phyloP scores from a whole-genome alignment of 1,140 invertebrate genomes.

The Batillaria attramentaria region DNA sequence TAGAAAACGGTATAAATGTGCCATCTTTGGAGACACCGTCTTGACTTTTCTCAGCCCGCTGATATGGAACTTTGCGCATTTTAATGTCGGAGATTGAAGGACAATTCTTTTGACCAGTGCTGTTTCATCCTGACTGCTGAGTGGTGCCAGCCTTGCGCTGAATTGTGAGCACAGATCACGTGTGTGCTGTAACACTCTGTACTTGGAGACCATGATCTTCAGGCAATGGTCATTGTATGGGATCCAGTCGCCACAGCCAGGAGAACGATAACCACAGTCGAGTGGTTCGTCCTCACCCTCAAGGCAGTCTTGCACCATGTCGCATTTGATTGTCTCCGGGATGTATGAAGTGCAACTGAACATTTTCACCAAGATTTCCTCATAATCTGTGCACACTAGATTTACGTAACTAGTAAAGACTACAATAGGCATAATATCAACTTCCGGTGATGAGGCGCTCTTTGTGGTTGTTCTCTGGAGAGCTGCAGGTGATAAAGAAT shows the following conservation, averaged over 20 bases:
- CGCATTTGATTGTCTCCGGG: no score
- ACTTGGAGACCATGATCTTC: neutral
- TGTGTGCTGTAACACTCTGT: neutral
- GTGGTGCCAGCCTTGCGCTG: neutral
- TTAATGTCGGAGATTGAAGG: neutral
- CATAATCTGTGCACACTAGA: no score
- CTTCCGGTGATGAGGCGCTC: no score
- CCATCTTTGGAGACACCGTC: neutral
- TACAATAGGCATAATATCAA: no score
- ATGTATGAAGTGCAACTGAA: no score
- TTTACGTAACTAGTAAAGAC: no score
- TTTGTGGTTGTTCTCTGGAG: no score
- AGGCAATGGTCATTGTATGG: constrained; percentile 15
- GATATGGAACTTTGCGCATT: constrained; percentile 4
- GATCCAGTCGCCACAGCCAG: constrained; percentile 15
- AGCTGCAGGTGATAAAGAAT: no score
- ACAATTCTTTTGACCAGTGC: no score
- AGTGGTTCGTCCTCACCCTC: neutral
- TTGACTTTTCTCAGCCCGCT: neutral
- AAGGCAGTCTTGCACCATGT: neutral
- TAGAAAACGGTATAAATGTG: neutral
- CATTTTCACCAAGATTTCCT: no score
- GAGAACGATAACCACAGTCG: neutral
- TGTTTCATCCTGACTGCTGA: neutral
- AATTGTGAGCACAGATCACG: neutral